Percentiles rank a stretch among this genome's conserved stretches.
Conservation (phyloP, 92 coral and sea anemone species). For the Desmophyllum pertusum region DNA sequence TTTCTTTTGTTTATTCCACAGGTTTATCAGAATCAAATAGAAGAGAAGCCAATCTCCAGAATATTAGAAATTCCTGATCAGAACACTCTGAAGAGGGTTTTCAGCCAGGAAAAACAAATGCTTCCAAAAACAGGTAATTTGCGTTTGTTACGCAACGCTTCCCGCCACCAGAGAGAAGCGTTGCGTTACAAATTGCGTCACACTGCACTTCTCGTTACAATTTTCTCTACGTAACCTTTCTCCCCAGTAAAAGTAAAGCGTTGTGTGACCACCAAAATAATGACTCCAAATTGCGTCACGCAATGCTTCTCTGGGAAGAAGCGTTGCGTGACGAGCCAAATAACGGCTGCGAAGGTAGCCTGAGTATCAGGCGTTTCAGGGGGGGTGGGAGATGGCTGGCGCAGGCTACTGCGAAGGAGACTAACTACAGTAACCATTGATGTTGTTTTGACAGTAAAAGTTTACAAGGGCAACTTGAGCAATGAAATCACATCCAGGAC, state of each 20-base stretch:
- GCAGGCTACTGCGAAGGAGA: too few species aligned
- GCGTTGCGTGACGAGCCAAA: neutral
- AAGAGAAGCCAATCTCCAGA: slow-evolving; percentile 81
- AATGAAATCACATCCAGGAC: slow-evolving; percentile 61
- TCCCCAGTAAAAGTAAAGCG: too few species aligned
- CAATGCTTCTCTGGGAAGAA: neutral
- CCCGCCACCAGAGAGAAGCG: neutral
- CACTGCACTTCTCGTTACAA: neutral
- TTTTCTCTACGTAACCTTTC: too few species aligned
- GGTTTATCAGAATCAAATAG: slow-evolving; percentile 74
- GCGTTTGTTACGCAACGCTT: neutral
- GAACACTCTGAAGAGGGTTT: slow-evolving; percentile 65
- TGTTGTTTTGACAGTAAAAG: slow-evolving; percentile 49
- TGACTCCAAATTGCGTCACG: too few species aligned
- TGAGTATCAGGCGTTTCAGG: too few species aligned
- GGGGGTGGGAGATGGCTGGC: too few species aligned
- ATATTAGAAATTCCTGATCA: slow-evolving; percentile 82
- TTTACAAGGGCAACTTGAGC: slow-evolving; percentile 47
- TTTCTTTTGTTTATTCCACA: neutral
- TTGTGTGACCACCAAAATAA: too few species aligned
- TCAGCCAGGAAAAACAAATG: slow-evolving; percentile 75
- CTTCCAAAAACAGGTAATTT: slow-evolving; percentile 75
- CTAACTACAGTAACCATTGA: neutral
- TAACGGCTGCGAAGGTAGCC: neutral
- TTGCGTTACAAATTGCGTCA: neutral